Evolutionary conservation across 2,113 vertebrate species (phyloP), one percentile per base, ranked within the genome.

Genomic region (Centrocercus urophasianus): DNA sequence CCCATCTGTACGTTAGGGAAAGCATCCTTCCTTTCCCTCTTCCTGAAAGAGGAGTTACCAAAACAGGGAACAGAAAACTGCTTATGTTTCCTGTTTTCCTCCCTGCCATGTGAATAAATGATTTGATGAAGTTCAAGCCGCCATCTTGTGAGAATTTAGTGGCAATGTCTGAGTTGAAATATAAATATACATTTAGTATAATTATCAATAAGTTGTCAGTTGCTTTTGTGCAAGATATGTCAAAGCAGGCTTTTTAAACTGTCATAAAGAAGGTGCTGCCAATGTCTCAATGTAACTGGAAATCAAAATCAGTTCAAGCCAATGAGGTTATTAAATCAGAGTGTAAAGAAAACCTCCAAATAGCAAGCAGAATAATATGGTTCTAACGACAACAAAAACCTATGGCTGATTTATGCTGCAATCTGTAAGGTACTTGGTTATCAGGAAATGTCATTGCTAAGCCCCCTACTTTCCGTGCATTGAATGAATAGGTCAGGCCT

Each of bases 121-220:
- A 77, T 47, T 30, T 14, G 52, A 65, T 36, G 82, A 87, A 80
- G 81, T 91, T 94, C 89, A 91, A 85, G 64, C 80, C 3, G 3
- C 22, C 27, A 91, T 91, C 30, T 93, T 91, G 59, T 74, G 87
- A 95, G 88, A 82, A 77, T 79, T 57, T 74, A 86, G 88, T 81
- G 93, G 73, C 93, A 43, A 25, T 8, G 28, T 40, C 65, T 91
- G 61, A 86, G 24, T 57, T 56, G 91, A 88, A 34, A 34, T 34
- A 34, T 34, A 34, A 83, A 93, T 56, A 83, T 43, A 86, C 57
- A 66, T 79, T 84, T 61, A 63, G 52, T 76, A 5, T 36, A n/a
- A 40, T 43, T 24, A 17, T 60, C 69, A 66, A 34, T 61, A 75
- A 88, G 43, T 43, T 83, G 56, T 77, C 61, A 61, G 60, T 61